phyloP scores from a whole-genome alignment of 2,113 vertebrate species.

The Microcebus griseorufus region DNA sequence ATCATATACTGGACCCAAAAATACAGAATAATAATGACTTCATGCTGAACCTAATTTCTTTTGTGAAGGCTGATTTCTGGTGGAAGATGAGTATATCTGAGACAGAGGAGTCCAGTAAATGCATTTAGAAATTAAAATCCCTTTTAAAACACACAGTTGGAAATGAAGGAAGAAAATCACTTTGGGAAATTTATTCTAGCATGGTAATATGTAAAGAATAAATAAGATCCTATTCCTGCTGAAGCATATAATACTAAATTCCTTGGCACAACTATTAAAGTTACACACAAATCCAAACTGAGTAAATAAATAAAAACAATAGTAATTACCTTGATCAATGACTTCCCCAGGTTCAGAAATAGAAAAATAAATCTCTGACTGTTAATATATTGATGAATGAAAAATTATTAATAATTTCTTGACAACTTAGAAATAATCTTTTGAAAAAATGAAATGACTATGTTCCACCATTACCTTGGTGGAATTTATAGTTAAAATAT shows the following conservation, averaged over 20 bases:
- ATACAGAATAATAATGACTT: neutral
- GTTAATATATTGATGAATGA: neutral
- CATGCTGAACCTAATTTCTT: slow-evolving; percentile 32
- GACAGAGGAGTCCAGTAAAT: neutral
- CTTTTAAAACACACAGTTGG: neutral
- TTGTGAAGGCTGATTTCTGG: slow-evolving; percentile 4
- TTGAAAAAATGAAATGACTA: neutral
- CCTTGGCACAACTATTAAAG: neutral
- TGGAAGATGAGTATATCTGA: slow-evolving; percentile 8
- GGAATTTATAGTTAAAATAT: neutral
- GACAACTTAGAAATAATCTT: neutral
- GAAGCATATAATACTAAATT: neutral
- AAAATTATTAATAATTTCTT: neutral
- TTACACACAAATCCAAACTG: neutral
- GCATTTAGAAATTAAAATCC: neutral
- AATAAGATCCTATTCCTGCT: neutral
- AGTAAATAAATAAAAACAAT: neutral
- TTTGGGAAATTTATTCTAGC: neutral
- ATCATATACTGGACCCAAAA: neutral
- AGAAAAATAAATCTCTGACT: neutral
- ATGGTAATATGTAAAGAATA: neutral
- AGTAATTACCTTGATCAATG: neutral
- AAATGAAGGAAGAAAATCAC: neutral
- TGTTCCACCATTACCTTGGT: neutral
- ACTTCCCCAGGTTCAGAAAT: neutral